Base-by-base conservation (phyloP, 2,113 vertebrate species). In the Haemorhous mexicanus region DNA sequence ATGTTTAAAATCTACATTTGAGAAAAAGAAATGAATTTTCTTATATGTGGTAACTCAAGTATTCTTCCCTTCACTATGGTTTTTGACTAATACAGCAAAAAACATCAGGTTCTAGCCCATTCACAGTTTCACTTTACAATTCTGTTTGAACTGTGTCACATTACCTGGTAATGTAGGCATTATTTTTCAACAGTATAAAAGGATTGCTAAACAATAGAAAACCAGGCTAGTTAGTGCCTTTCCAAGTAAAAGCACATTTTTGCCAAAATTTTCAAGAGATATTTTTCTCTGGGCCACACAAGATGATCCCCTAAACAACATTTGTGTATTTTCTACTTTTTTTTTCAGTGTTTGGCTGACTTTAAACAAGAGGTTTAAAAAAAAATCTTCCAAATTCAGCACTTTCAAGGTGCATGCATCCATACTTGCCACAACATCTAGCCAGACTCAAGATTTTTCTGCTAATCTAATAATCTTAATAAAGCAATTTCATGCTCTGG, bases 381-480 rank as follows among this genome's bases (percentile, higher is more conserved):
- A 82, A 93, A 94, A 87, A 32, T 72, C 37, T 50, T 80, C 24
- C 30, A 33, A 50, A 82, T 75, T 62, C n/a, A 69, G 66, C 76
- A 56, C 30, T 79, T 94, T 58, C 28, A 44, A 78, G 66, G 52
- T 32, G 19, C 6, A 30, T 27, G 5, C 56, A 91, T 74, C 69
- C 61, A 33, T 44, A 66, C 39, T 66, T 66, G 69, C 30, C 53
- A 27, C 19, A 67, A 87, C 3, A 7, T 62, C 52, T 30, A 89
- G 53, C 20, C 44, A 87, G n/a, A 41, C 35, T 68, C 27, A 21
- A 63, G 47, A 64, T 53, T 64, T 82, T 95, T 67, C 77, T 78
- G n/a, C 37, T 91, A 84, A 87, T 76, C 67, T 89, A 79, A 68
- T 89, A 93, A 82, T 89, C n/a, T 62, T 91, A 84, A 86, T 4